Percentiles rank a stretch among this genome's conserved stretches.
phyloP scores from a whole-genome alignment of 2,888 invertebrate genomes.

The Athetis lepigone region DNA sequence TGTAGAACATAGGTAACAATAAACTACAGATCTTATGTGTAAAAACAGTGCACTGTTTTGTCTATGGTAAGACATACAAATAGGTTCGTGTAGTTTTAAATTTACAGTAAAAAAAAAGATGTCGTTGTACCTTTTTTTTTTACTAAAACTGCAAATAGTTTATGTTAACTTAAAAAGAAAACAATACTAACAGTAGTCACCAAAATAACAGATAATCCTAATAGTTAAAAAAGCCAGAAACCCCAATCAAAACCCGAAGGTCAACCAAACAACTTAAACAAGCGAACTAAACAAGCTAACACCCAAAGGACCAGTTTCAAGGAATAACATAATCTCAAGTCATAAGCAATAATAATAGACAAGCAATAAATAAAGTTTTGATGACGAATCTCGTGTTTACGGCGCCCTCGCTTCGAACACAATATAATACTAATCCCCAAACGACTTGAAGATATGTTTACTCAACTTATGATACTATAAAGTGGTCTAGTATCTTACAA shows the following conservation, averaged over 20 bases:
- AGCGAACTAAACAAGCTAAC: constrained; percentile 24
- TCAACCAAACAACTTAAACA: constrained; percentile 21
- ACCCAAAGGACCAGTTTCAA: constrained; percentile 44
- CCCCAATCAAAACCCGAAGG: constrained; percentile 4
- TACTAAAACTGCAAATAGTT: no score
- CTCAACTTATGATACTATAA: constrained; percentile 49
- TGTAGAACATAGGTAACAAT: no score
- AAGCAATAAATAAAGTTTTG: constrained; percentile 73
- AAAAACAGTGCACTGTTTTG: no score
- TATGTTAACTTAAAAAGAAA: no score
- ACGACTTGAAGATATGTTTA: constrained; percentile 52
- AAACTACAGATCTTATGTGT: no score
- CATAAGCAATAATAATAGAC: constrained; percentile 65
- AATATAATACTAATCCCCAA: constrained; percentile 63
- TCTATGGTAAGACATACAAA: no score
- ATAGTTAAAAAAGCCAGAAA: background rate
- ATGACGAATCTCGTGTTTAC: constrained; percentile 68
- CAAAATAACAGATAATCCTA: no score
- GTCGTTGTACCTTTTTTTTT: no score
- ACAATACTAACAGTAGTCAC: no score
- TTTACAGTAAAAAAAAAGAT: no score
- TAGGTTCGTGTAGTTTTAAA: no score
- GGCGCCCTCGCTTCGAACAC: constrained; percentile 52
- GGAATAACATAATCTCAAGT: constrained; percentile 59
- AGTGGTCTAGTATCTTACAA: constrained; percentile 29